Conservation (phyloP, 2,797 vertebrate genomes). For the Sebastes steindachneri region DNA sequence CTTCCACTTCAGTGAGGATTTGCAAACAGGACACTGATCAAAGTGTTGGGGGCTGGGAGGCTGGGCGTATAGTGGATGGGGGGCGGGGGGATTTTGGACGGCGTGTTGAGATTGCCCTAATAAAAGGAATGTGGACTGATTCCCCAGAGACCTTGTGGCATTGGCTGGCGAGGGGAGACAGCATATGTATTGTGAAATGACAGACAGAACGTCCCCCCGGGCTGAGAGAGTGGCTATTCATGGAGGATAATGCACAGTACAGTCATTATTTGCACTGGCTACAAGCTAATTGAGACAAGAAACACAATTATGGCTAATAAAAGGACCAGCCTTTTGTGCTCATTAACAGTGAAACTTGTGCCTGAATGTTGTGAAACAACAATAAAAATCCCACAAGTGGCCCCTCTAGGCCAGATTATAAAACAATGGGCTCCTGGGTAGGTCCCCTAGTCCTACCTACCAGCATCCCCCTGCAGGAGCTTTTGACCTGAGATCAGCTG, state of each 20-base stretch:
- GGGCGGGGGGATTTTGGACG: background rate
- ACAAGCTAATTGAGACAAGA: background rate
- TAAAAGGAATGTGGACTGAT: conserved; percentile 79
- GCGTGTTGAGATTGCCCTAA: conserved; percentile 50
- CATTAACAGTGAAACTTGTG: background rate
- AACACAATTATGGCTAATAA: background rate
- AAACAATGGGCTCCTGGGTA: background rate
- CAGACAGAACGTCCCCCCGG: background rate
- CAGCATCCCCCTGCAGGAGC: background rate
- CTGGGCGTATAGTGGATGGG: conserved; percentile 15
- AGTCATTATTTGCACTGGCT: conserved; percentile 11
- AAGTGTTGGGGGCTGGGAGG: conserved; percentile 70
- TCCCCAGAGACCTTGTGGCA: conserved; percentile 67
- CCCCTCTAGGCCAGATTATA: background rate
- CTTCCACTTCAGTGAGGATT: conserved; percentile 84
- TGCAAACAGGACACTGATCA: conserved; percentile 80
- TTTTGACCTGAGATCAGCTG: background rate
- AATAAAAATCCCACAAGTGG: background rate
- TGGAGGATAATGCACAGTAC: conserved; percentile 9
- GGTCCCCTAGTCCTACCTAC: accelerated
- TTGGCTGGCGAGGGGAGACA: conserved; percentile 53
- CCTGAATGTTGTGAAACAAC: background rate
- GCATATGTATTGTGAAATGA: conserved; percentile 32
- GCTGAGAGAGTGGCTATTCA: conserved; percentile 14
- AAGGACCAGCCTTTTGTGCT: background rate